phyloP scores from a whole-genome alignment of 2,888 invertebrate species.

The Lithophane leautieri region DNA sequence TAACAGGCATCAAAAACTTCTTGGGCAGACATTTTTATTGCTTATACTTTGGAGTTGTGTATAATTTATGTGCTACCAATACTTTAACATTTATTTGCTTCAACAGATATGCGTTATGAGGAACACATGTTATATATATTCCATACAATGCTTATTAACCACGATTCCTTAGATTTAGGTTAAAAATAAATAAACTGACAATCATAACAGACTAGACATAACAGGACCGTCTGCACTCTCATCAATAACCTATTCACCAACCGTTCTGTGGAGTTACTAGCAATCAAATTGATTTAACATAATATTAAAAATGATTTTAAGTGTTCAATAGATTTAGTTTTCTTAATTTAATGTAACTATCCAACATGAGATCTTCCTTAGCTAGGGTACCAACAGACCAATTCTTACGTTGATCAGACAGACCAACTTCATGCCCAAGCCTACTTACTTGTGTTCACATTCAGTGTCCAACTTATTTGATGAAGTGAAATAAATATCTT shows the following conservation, averaged over 20 bases:
- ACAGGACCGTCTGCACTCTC: conserved; percentile 81
- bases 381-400: conserved; percentile 72
- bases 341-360: conserved; percentile 75
- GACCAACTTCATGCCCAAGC: conserved; percentile 71
- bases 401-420: conserved; percentile 61
- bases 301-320: conserved; percentile 63
- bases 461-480: conserved; percentile 62
- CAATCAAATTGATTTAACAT: conserved; percentile 59
- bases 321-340: conserved; percentile 69
- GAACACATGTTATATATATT: conserved; percentile 74
- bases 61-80: conserved; percentile 72
- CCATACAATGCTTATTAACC: conserved; percentile 72
- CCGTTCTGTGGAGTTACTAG: conserved; percentile 65
- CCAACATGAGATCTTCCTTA: conserved; percentile 80
- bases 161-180: conserved; percentile 70
- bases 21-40: conserved; percentile 80
- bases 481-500: conserved; percentile 82
- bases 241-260: conserved; percentile 69
- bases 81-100: conserved; percentile 77
- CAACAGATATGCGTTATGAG: conserved; percentile 80
- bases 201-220: conserved; percentile 85
- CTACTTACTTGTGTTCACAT: conserved; percentile 69
- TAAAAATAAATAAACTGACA: conserved; percentile 83
- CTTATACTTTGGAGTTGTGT: conserved; percentile 73
- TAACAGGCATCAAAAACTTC: conserved; percentile 76